Evolutionary conservation across 2,888 invertebrate species (phyloP), one percentile per base, ranked within the genome.

Genomic region (Heterodera filipjevi): DNA sequence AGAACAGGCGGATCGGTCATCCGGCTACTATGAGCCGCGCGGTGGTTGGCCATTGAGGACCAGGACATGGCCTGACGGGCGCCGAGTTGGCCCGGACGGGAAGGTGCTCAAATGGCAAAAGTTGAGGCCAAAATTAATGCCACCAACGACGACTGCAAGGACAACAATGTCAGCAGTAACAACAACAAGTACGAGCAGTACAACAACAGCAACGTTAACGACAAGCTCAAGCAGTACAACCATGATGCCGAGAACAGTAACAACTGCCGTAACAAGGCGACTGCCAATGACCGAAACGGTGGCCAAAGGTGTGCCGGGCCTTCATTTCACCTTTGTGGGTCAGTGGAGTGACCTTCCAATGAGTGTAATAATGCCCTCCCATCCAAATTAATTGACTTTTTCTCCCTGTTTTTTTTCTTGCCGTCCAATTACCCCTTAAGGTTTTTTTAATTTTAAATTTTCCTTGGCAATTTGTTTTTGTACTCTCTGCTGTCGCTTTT

Each of bases 131-230:
- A 46, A 73, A 73, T 10, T 73, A 49, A 0, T 3, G 27, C n/a
- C n/a, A 14, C 16, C 49, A 12, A 19, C 49, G 3, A 19, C 49
- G 12, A 44, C 44, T 10, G 44, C 12, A 5, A 5, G 44, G 5
- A 46, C 53, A 53, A 32, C 39, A 59, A 30, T 3, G 27, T n/a
- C 81, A 39, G 77, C 81, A 71, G 78, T 73, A 76, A 75, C 77
- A 80, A 77, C 81, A 44, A 77, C 79, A 16, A 77, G 81, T 35
- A 64, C 80, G 27, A 59, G 64, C 27, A 70, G 82, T 27, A 80
- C 82, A 35, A 78, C 77, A 27, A 68, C 76, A 71, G 72, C 77
- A 59, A 33, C 32, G 49, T 64, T 76, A 81, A 79, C 81, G 49
- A 22, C 35, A 59, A 72, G 39, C 19, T 35, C 49, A 19, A 44